Percentiles rank a stretch among this genome's conserved stretches.
Conservation (phyloP, 2,797 vertebrate species). For the Odontamblyopus rebecca region DNA sequence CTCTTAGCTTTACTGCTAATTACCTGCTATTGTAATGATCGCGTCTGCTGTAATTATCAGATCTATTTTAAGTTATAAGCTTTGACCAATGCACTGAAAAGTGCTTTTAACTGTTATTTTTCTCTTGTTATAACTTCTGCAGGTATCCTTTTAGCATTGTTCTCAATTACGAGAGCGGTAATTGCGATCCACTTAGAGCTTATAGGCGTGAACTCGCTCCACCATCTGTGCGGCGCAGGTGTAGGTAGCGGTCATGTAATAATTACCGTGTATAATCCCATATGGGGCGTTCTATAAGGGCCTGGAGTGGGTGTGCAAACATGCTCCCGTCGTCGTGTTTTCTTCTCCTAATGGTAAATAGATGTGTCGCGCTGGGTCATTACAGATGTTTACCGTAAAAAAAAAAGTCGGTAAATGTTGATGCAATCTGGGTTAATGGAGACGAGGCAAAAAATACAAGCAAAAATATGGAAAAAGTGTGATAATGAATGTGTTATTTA, state of each 20-base stretch:
- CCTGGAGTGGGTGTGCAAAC: conserved; percentile 3
- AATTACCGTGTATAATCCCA: conserved; percentile 2
- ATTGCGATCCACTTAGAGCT: conserved; percentile 52
- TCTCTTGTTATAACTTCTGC: conserved; percentile 12
- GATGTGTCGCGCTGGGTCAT: conserved; percentile 47
- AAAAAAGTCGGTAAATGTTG: too few species aligned
- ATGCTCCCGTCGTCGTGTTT: conserved; percentile 17
- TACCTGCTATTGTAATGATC: neutral
- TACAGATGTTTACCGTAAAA: conserved; percentile 15
- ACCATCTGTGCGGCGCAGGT: conserved; percentile 33
- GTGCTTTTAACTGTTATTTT: too few species aligned
- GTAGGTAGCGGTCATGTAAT: conserved; percentile 17
- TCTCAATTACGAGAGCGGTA: conserved; percentile 49
- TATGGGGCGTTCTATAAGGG: neutral
- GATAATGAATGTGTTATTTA: too few species aligned
- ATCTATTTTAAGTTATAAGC: neutral
- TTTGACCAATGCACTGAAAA: too few species aligned
- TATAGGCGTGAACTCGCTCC: conserved; percentile 4
- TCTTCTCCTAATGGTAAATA: conserved; percentile 22
- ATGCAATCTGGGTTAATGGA: conserved; percentile 3
- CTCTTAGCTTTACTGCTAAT: neutral
- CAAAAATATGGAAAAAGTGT: too few species aligned
- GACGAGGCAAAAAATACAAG: conserved; percentile 16
- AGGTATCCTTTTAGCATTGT: conserved; percentile 1
- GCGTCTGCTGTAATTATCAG: conserved; percentile 8